Percentiles rank a stretch among this genome's conserved stretches.
These are phyloP conservation scores for Drosophila yooni DNA, from an alignment of 2,888 invertebrate species.

Conservation along the genomic window DNA sequence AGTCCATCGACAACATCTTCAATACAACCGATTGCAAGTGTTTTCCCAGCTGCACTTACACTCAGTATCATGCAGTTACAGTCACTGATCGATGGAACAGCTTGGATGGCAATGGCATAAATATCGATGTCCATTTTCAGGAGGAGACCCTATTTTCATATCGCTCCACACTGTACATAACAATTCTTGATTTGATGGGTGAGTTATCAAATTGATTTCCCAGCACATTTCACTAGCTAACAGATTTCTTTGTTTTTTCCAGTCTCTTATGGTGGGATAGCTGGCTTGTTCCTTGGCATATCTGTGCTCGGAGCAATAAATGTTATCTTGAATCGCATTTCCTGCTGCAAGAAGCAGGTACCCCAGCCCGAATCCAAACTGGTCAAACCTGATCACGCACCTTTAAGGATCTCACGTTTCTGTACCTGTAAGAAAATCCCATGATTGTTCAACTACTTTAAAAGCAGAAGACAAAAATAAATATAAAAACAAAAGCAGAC, in stretches of 20 bases:
- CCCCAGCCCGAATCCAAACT: constrained; percentile 1
- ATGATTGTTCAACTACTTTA: constrained; percentile 8
- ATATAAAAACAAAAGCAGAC: constrained; percentile 20
- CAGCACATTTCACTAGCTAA: neutral
- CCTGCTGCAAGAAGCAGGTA: constrained; percentile 34
- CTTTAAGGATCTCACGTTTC: constrained; percentile 39
- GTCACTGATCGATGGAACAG: constrained; percentile 49
- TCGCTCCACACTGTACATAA: constrained; percentile 68
- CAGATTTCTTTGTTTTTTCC: neutral
- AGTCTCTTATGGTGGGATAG: constrained; percentile 77
- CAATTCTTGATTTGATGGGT: constrained; percentile 74
- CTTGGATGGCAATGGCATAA: constrained; percentile 22
- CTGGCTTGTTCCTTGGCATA: constrained; percentile 71
- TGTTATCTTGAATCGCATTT: constrained; percentile 53
- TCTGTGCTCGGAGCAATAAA: constrained; percentile 70
- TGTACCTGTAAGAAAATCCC: constrained; percentile 54
- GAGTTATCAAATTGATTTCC: constrained; percentile 9
- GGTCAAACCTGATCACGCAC: constrained; percentile 19
- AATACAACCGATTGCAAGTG: constrained; percentile 66
- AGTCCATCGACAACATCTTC: constrained; percentile 49
- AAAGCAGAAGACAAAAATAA: constrained; percentile 34
- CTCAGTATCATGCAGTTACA: constrained; percentile 65
- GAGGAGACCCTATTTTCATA: constrained; percentile 75
- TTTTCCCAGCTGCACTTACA: constrained; percentile 70
- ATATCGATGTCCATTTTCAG: constrained; percentile 67